Percentiles rank a stretch among this genome's conserved stretches.
These are phyloP conservation scores for Octomys mimax DNA, from an alignment of 2,797 vertebrate genomes.

Conservation along the genomic window DNA sequence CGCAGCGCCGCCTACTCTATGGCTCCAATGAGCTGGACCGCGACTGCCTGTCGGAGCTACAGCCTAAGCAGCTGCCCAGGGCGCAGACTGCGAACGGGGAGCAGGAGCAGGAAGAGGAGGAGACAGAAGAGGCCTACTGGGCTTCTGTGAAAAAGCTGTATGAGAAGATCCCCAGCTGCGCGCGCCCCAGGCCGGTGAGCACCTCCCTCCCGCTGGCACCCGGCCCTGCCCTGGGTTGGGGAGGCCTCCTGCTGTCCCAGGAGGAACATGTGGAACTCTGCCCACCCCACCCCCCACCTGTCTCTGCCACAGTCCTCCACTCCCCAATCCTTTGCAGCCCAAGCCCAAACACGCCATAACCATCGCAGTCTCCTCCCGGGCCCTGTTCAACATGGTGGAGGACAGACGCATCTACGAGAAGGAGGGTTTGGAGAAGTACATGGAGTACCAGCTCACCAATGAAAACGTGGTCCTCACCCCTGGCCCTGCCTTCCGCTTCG, in stretches of 20 bases:
- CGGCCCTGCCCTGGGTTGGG: no score
- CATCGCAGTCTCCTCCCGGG: slow-evolving; percentile 95
- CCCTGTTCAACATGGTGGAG: slow-evolving; percentile 94
- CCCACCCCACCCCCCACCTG: no score
- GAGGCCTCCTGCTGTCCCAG: background rate
- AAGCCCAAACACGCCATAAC: slow-evolving; percentile 95
- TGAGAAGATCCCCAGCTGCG: slow-evolving; percentile 64
- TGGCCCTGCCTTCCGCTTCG: slow-evolving; percentile 94
- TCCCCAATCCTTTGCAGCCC: slow-evolving; percentile 88
- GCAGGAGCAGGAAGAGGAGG: background rate
- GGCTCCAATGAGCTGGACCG: background rate
- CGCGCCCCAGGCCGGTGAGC: slow-evolving; percentile 71
- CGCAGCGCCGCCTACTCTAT: background rate
- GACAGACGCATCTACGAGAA: slow-evolving; percentile 94
- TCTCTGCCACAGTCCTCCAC: background rate
- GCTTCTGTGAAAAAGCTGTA: slow-evolving; percentile 44
- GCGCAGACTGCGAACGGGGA: no score
- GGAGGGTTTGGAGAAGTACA: slow-evolving; percentile 95
- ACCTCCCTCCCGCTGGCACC: background rate
- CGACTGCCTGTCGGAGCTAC: background rate
- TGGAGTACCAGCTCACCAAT: slow-evolving; percentile 92
- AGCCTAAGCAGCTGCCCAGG: background rate
- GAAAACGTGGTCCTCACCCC: slow-evolving; percentile 93
- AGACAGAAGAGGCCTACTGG: slow-evolving; percentile 69
- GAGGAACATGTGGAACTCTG: background rate